phyloP scores from a whole-genome alignment of 2,888 invertebrate genomes.

The Epiblema foenella region DNA sequence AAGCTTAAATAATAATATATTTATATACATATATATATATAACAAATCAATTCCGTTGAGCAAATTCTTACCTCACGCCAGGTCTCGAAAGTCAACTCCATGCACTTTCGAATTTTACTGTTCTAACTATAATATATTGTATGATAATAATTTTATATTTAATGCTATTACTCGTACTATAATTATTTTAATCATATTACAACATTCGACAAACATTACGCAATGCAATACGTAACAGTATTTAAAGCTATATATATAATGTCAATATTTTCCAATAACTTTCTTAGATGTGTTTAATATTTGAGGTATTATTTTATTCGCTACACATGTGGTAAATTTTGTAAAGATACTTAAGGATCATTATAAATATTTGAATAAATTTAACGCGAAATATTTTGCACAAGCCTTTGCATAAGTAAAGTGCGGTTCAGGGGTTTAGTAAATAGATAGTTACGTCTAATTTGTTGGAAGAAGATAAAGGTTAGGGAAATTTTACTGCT shows the following conservation, averaged over 20 bases:
- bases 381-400: conserved; percentile 21
- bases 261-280: conserved; percentile 38
- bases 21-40: conserved; percentile 48
- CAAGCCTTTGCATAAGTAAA: conserved; percentile 33
- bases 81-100: conserved; percentile 29
- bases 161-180: conserved; percentile 20
- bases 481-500: conserved; percentile 24
- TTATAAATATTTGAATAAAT: conserved; percentile 37
- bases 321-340: conserved; percentile 35
- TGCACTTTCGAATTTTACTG: conserved; percentile 25
- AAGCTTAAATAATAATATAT: conserved; percentile 43
- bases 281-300: conserved; percentile 29
- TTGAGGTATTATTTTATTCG: conserved; percentile 41
- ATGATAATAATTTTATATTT: conserved; percentile 8
- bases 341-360: conserved; percentile 30
- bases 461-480: conserved; percentile 35
- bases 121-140: conserved; percentile 20
- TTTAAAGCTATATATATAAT: conserved; percentile 39
- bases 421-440: conserved; percentile 34
- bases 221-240: conserved; percentile 41
- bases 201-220: conserved; percentile 35
- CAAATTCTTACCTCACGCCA: conserved; percentile 44
- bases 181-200: conserved; percentile 24
- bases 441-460: conserved; percentile 28
- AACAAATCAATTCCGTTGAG: conserved; percentile 47